These are phyloP conservation scores for Sebastes baramenuke DNA, from an alignment of 2,797 vertebrate genomes.

Conservation along the genomic window DNA sequence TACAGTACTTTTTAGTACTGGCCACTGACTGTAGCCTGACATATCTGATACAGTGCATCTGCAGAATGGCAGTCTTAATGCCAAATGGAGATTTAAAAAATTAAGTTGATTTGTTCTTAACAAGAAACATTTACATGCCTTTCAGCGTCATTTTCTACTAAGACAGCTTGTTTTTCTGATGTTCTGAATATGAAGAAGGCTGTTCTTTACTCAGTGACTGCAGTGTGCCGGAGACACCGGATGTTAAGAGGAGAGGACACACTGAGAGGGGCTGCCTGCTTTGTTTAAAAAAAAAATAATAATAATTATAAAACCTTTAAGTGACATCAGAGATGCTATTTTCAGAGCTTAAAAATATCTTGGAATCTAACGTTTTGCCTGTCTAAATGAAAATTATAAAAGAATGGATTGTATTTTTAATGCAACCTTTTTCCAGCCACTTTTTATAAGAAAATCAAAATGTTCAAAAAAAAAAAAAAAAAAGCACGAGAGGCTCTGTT, in stretches of 20 bases:
- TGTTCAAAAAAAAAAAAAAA: constrained; percentile 33
- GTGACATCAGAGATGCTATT: constrained; percentile 83
- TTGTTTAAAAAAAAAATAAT: constrained; percentile 64
- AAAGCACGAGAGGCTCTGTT: constrained; percentile 65
- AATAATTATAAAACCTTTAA: constrained; percentile 74
- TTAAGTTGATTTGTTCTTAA: constrained; percentile 1
- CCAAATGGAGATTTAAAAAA: constrained; percentile 16
- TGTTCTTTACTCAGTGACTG: constrained; percentile 20
- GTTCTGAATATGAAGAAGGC: not conserved
- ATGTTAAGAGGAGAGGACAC: constrained; percentile 28
- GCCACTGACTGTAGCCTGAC: constrained; percentile 17
- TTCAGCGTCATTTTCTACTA: constrained; percentile 27
- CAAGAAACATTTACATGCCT: not conserved
- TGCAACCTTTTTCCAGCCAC: constrained; percentile 82
- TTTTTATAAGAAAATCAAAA: constrained; percentile 80
- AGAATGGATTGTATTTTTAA: constrained; percentile 85
- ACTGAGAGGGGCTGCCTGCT: constrained; percentile 77
- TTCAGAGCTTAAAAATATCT: constrained; percentile 77
- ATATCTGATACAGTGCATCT: constrained; percentile 43
- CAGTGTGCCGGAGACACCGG: constrained; percentile 32
- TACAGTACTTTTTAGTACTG: not conserved
- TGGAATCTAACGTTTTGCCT: constrained; percentile 82
- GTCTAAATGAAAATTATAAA: constrained; percentile 70
- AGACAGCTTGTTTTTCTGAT: constrained; percentile 11
- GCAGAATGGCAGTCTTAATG: constrained; percentile 9